Conservation (phyloP, 2,888 invertebrate species). For the Hesperia comma region DNA sequence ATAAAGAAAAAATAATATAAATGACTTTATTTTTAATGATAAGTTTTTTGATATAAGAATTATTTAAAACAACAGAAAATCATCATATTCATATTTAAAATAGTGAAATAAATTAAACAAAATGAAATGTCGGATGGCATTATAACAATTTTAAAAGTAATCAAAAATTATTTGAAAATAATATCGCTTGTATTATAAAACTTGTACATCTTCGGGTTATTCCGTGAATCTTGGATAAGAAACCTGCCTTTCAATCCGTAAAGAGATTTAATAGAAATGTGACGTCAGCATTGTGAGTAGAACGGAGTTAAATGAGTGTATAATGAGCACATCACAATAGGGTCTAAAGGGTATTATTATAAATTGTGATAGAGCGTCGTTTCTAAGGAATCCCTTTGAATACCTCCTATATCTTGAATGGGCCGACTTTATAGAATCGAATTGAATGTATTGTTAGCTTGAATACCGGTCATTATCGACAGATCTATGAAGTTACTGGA, state of each 20-base stretch:
- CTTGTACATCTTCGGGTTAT: no score
- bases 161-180: no score
- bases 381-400: constrained; percentile 67
- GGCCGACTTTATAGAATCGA: constrained; percentile 66
- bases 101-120: no score
- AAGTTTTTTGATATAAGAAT: no score
- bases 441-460: constrained; percentile 67
- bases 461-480: constrained; percentile 68
- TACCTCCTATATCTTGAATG: constrained; percentile 68
- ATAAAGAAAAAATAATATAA: no score
- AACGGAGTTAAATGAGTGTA: constrained; percentile 64
- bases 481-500: constrained; percentile 30
- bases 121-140: no score
- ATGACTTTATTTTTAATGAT: no score
- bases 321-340: constrained; percentile 70
- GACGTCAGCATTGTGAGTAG: constrained; percentile 40
- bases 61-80: no score
- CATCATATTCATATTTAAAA: no score
- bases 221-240: background rate
- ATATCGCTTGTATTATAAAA: no score
- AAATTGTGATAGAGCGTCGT: constrained; percentile 71
- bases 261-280: constrained; percentile 14
- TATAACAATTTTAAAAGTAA: no score
- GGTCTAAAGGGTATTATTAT: constrained; percentile 73
- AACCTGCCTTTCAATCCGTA: constrained; percentile 2